Evolutionary conservation across 2,888 invertebrate genomes (phyloP), one percentile per base, ranked within the genome.

Genomic region (Gortyna flavago): DNA sequence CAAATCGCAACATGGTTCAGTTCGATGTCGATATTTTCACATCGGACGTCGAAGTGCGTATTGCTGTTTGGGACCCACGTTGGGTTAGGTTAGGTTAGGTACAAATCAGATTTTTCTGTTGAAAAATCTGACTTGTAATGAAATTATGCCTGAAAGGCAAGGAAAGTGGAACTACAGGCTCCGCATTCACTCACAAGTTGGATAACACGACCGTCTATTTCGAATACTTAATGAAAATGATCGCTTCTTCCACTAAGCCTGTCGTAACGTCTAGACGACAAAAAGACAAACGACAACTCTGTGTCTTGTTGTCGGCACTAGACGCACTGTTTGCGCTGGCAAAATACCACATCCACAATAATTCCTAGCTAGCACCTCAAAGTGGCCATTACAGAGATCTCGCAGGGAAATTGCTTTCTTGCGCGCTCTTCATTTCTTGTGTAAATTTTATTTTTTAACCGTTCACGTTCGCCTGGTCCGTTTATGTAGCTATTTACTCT

Each of bases 371-470:
- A 80, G 32, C 65, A 77, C 76, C 57, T 88, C 72, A 87, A 87
- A 92, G 93, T 92, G 88, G 91, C 93, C 91, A 93, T 94, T 93
- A 94, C 92, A 82, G 86, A 84, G 88, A 88, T 90, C 93, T 92
- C 92, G 77, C 90, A 91, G 91, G 91, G 91, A 94, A 93, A 94
- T 94, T 94, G 94, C 94, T 93, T 91, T 91, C 90, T 89, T 86
- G 86, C 85, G 92, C 90, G 89, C 91, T 93, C 93, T 94, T 94
- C 94, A 94, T 94, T 93, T 91, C 93, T 91, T 92, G 90, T 92
- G 93, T 91, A 94, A 93, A 93, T 93, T 93, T 93, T 91, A 92
- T 93, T 94, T 94, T 93, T 94, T 93, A 91, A 91, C 90, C 88
- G 89, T 91, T 89, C 89, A 83, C 87, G 88, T 91, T 89, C 89